phyloP scores from a whole-genome alignment of 1,140 invertebrate genomes.

The Ceratina calcarata region DNA sequence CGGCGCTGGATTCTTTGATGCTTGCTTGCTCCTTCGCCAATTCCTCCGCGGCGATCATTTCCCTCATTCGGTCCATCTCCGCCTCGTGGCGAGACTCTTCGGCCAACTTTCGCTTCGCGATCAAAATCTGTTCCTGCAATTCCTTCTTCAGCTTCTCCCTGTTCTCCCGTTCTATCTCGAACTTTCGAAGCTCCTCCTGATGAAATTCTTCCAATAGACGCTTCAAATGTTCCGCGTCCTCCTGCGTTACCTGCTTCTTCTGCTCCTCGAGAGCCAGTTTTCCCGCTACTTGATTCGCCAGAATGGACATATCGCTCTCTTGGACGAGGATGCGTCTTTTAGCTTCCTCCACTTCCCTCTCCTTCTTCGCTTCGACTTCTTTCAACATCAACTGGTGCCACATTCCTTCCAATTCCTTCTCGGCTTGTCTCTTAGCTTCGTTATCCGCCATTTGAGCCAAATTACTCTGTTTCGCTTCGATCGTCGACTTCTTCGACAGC shows the following conservation, averaged over 20 bases:
- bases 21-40: conserved; percentile 44
- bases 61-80: conserved; percentile 45
- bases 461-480: conserved; percentile 70
- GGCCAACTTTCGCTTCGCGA: conserved; percentile 39
- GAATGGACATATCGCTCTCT: conserved; percentile 7
- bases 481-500: conserved; percentile 53
- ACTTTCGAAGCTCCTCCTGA: conserved; percentile 48
- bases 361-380: conserved; percentile 55
- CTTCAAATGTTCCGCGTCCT: conserved; percentile 58
- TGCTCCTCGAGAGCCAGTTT: conserved; percentile 56
- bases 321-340: conserved; percentile 15
- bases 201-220: conserved; percentile 45
- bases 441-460: conserved; percentile 71
- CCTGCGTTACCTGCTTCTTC: conserved; percentile 35
- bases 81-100: conserved; percentile 58
- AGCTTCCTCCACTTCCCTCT: conserved; percentile 51
- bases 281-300: conserved; percentile 63
- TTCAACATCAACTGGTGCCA: conserved; percentile 66
- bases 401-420: conserved; percentile 58
- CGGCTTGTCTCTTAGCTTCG: conserved; percentile 41
- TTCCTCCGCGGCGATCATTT: conserved; percentile 46
- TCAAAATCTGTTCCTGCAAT: conserved; percentile 63
- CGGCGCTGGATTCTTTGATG: conserved; percentile 24
- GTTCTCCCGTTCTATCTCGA: conserved; percentile 50
- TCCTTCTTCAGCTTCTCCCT: conserved; percentile 55